phyloP scores from a whole-genome alignment of 2,888 invertebrate species.

The Allophyes oxyacanthae region DNA sequence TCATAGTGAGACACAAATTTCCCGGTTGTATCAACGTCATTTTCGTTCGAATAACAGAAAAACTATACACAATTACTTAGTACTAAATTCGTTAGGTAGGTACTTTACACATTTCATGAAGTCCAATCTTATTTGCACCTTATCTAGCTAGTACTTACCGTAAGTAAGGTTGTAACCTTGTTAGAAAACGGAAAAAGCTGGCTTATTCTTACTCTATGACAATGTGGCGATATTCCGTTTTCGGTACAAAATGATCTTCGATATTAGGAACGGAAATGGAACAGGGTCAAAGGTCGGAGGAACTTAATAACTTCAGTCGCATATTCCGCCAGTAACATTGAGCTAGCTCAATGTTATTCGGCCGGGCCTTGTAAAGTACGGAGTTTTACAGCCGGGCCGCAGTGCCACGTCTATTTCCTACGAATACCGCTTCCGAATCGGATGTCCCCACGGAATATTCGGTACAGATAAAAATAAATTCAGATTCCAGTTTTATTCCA shows the following conservation, averaged over 20 bases:
- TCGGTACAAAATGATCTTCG: slow-evolving; percentile 12
- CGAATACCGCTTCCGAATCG: slow-evolving; percentile 60
- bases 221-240: neutral
- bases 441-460: slow-evolving; percentile 56
- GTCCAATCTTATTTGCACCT: too few species aligned
- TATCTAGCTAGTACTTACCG: too few species aligned
- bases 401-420: slow-evolving; percentile 56
- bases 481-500: slow-evolving; percentile 64
- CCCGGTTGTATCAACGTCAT: too few species aligned
- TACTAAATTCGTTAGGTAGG: too few species aligned
- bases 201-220: too few species aligned
- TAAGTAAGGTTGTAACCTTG: too few species aligned
- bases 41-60: too few species aligned
- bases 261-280: slow-evolving; percentile 15
- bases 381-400: slow-evolving; percentile 58
- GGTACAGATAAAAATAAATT: slow-evolving; percentile 53
- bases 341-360: slow-evolving; percentile 42
- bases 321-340: slow-evolving; percentile 29
- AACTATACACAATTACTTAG: too few species aligned
- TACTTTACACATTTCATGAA: too few species aligned
- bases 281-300: slow-evolving; percentile 20
- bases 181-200: too few species aligned
- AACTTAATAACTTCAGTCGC: slow-evolving; percentile 37
- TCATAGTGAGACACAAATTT: too few species aligned
- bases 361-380: slow-evolving; percentile 58